phyloP scores from a whole-genome alignment of 2,113 vertebrate genomes.

The human (Homo sapiens) region GRCh38 chr1:162159001-162159500 shows the following conservation, averaged over 20 bases:
- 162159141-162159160: background rate
- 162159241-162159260: background rate
- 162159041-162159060: background rate
- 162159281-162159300: background rate
- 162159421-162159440: conserved; percentile 41
- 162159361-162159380: conserved; percentile 17
- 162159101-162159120: background rate
- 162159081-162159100: background rate
- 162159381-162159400: conserved; percentile 1
- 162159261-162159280: background rate
- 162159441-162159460: conserved; percentile 23
- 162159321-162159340: background rate
- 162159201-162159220: background rate
- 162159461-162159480: conserved; percentile 47
- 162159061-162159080: background rate
- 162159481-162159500: conserved; percentile 29
- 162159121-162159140: background rate
- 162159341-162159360: background rate
- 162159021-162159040: too few species aligned
- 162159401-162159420: conserved; percentile 44
- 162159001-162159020: background rate
- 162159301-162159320: background rate
- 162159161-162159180: background rate
- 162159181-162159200: background rate
- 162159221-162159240: background rate